Base-by-base conservation (phyloP, 2,113 vertebrate genomes). In the Neogale vison region DNA sequence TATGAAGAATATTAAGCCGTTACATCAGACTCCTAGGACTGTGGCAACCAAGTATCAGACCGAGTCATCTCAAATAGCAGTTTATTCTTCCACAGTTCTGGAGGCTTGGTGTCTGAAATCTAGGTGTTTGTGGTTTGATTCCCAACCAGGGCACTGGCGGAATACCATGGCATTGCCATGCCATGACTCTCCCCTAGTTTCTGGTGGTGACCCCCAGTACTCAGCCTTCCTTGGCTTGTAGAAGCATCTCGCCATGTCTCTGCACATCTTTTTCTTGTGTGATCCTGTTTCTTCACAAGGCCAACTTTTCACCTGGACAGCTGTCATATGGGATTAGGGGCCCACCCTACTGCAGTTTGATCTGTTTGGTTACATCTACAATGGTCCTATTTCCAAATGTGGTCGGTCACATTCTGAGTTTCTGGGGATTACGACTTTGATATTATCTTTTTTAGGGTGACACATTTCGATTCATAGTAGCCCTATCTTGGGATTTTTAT, bases 191-290 rank as follows among this genome's bases (percentile, higher is more conserved):
- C 12, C 61, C 39, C 42, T 72, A 10, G 57, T 23, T 65, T 31
- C 34, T 39, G 34, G 2, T 26, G 3, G 23, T 8, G 6, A 10
- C 61, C 61, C 29, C 18, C 15, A 26, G 24, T 42, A 31, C 10
- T 55, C 0, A 1, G n/a, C 52, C 39, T 17, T 31, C 15, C 31
- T 67, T 50, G 26, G 17, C 23, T 26, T 21, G 6, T 7, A 24
- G 45, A 1, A 36, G 2, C 11, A 47, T 45, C 42, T 45, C 23
- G 21, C 2, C 67, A 8, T n/a, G 26, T 17, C 29, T 71, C 14
- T 47, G 9, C 8, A 15, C 13, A 0, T 14, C 10, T 4, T 8
- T 1, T 55, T 61, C 47, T n/a, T 50, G 3, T 14, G 47, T 26
- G 34, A 34, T 50, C 45, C 17, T 34, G 10, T 63, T 2, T 59